Conservation (phyloP, 2,888 invertebrate species). For the Halictus quadricinctus region DNA sequence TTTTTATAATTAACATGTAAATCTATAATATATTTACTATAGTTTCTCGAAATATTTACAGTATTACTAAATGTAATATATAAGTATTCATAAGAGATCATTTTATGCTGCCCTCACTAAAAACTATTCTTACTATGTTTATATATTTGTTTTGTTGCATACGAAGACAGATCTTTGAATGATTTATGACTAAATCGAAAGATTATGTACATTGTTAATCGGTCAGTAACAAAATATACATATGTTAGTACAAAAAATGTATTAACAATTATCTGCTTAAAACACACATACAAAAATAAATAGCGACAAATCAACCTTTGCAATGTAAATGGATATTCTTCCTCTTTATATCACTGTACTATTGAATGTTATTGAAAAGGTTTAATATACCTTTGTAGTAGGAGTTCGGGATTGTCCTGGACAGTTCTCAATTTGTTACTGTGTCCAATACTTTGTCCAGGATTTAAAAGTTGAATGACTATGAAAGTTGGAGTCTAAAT, state of each 20-base stretch:
- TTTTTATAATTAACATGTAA: conserved; percentile 20
- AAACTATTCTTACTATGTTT: conserved; percentile 10
- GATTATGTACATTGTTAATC: background rate
- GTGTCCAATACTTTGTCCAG: background rate
- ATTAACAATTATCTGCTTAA: conserved; percentile 1
- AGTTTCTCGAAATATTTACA: conserved; percentile 24
- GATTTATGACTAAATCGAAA: conserved; percentile 32
- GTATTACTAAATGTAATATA: conserved; percentile 14
- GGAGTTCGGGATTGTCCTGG: background rate
- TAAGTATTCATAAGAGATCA: conserved; percentile 23
- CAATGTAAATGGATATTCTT: conserved; percentile 11
- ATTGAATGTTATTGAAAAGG: background rate
- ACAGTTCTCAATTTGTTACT: background rate
- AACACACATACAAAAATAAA: conserved; percentile 50
- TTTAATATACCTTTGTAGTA: background rate
- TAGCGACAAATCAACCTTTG: conserved; percentile 62
- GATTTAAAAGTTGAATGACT: background rate
- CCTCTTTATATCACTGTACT: background rate
- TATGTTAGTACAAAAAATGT: conserved; percentile 3
- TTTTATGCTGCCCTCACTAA: conserved; percentile 15
- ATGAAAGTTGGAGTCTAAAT: background rate
- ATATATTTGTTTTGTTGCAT: background rate
- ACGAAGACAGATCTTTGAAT: conserved; percentile 38
- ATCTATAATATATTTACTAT: conserved; percentile 6
- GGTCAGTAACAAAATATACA: background rate